phyloP scores from a whole-genome alignment of 1,140 invertebrate genomes.

The Drosophila obscura region DNA sequence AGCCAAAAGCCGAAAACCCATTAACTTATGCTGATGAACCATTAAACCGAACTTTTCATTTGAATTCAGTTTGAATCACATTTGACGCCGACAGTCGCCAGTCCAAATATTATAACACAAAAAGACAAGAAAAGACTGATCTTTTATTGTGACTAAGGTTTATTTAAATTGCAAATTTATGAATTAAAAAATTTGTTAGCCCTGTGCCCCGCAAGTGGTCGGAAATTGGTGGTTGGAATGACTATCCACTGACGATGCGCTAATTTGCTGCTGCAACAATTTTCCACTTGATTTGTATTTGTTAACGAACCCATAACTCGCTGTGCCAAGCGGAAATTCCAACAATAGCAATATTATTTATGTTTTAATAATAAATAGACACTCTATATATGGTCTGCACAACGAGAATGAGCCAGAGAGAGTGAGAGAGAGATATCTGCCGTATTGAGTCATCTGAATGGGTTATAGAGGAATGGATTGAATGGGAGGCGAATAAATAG shows the following conservation, averaged over 20 bases:
- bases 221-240: constrained; percentile 38
- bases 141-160: constrained; percentile 32
- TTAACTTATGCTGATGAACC: constrained; percentile 76
- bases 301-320: constrained; percentile 74
- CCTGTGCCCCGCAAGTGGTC: constrained; percentile 39
- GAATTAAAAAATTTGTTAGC: constrained; percentile 71
- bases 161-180: constrained; percentile 73
- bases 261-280: constrained; percentile 77
- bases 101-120: constrained; percentile 24
- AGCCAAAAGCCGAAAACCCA: constrained; percentile 59
- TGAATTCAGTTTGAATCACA: constrained; percentile 45
- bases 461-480: too few relatives aligned
- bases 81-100: constrained; percentile 46
- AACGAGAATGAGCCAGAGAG: not conserved
- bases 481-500: too few relatives aligned
- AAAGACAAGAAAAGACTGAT: constrained; percentile 6
- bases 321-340: constrained; percentile 66
- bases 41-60: constrained; percentile 64
- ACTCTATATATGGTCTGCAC: constrained; percentile 50
- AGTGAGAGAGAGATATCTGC: too few relatives aligned
- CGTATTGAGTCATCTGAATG: constrained; percentile 1
- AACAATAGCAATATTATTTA: constrained; percentile 75
- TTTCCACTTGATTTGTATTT: constrained; percentile 77
- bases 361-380: constrained; percentile 69
- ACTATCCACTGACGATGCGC: constrained; percentile 61